phyloP scores from a whole-genome alignment of 2,797 vertebrate genomes.

The Myotis myotis region DNA sequence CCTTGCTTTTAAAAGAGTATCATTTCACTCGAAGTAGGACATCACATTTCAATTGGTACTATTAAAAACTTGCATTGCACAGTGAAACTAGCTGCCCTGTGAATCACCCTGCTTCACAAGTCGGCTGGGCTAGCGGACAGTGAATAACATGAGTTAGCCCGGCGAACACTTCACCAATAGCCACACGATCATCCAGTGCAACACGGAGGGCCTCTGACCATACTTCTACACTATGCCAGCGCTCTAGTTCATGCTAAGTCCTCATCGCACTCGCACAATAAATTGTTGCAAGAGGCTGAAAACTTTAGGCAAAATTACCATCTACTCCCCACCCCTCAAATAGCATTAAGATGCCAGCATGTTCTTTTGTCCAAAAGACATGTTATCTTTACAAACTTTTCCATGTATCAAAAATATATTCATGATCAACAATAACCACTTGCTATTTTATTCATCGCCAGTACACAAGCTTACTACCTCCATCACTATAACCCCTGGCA shows the following conservation, averaged over 20 bases:
- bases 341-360: not conserved
- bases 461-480: not conserved
- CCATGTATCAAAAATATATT: not conserved
- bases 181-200: not conserved
- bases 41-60: conserved; percentile 20
- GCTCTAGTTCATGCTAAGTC: not conserved
- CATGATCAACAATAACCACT: not conserved
- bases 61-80: conserved; percentile 67
- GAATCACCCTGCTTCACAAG: not conserved
- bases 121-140: conserved; percentile 10
- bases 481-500: not conserved
- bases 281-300: conserved; percentile 36
- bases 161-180: not conserved
- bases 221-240: not conserved
- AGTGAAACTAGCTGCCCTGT: conserved; percentile 45
- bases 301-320: conserved; percentile 14
- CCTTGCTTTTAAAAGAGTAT: conserved; percentile 43
- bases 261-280: not conserved
- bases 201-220: not conserved
- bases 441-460: not conserved
- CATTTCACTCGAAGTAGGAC: conserved; percentile 56
- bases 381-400: not conserved
- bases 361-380: not conserved
- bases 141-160: not conserved
- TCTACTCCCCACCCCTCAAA: not conserved